These are phyloP conservation scores for Hemistola chrysoprasaria DNA, from an alignment of 2,888 invertebrate species.

Conservation along the genomic window DNA sequence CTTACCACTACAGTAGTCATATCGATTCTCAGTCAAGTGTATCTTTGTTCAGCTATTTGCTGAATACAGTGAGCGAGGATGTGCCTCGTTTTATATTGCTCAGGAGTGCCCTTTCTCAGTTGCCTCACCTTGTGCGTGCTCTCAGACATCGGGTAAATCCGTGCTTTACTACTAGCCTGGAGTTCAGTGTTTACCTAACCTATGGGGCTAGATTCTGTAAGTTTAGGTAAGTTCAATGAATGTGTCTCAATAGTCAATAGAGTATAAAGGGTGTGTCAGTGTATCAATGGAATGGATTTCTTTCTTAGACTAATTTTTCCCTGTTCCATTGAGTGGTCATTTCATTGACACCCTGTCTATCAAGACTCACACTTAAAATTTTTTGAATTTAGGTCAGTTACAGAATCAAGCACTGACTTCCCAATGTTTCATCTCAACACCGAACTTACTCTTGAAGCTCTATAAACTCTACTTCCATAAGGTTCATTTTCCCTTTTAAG, in stretches of 20 bases:
- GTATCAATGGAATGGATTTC: too few relatives aligned
- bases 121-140: slow-evolving; percentile 77
- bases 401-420: too few relatives aligned
- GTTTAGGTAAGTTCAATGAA: too few relatives aligned
- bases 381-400: too few relatives aligned
- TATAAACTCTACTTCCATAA: slow-evolving; percentile 8
- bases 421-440: slow-evolving; percentile 20
- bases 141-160: slow-evolving; percentile 58
- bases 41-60: slow-evolving; percentile 61
- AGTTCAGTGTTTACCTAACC: slow-evolving; percentile 43
- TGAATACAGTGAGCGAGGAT: slow-evolving; percentile 72
- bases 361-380: too few relatives aligned
- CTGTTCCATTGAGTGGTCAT: too few relatives aligned
- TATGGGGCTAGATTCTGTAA: slow-evolving; percentile 31
- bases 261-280: too few relatives aligned
- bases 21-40: slow-evolving; percentile 45
- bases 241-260: too few relatives aligned
- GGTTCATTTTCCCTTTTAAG: not conserved
- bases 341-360: too few relatives aligned
- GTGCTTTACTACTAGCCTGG: slow-evolving; percentile 50
- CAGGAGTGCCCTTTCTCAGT: slow-evolving; percentile 78
- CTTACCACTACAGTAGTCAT: slow-evolving; percentile 67
- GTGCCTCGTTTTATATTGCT: slow-evolving; percentile 78
- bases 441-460: not conserved
- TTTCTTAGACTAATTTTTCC: too few relatives aligned